A percentile compares a stretch with the other conserved stretches of the same genome.
Evolutionary conservation across 2,113 vertebrate genomes (phyloP).

Genomic region (Monopterus albus): DNA sequence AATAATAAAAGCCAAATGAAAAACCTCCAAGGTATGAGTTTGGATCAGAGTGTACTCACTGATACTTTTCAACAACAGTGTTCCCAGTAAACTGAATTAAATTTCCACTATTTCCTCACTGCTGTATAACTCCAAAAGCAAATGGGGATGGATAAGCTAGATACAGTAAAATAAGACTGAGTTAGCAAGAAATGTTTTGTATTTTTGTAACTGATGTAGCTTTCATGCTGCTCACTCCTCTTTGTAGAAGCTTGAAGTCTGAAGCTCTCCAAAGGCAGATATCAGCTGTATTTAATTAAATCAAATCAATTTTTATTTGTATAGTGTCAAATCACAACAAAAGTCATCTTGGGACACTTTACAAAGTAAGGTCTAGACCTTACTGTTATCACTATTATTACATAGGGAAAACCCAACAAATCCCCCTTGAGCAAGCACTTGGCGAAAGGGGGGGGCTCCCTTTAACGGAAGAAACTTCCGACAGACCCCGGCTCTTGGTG

Average conservation of each 20-base stretch:
- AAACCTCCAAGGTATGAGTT: no score
- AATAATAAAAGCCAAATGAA: no score
- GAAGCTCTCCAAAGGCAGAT: slow-evolving; percentile 35
- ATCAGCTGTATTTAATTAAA: slow-evolving; percentile 43
- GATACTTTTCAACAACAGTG: not conserved
- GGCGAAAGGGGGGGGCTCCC: no score
- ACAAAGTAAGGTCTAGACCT: no score
- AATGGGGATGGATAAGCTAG: slow-evolving; percentile 10
- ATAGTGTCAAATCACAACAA: no score
- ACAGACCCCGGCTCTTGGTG: no score
- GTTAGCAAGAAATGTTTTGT: slow-evolving; percentile 19
- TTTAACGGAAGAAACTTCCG: no score
- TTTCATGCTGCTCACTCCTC: not conserved
- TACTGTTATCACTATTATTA: no score
- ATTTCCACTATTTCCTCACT: not conserved
- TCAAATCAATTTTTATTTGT: no score
- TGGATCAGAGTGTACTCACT: slow-evolving; percentile 12
- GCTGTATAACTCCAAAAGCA: slow-evolving; percentile 1
- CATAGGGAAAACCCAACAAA: no score
- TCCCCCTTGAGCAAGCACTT: no score
- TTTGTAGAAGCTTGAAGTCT: slow-evolving; percentile 19
- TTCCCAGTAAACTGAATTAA: slow-evolving; percentile 29
- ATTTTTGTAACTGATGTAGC: slow-evolving; percentile 15
- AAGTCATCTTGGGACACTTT: no score
- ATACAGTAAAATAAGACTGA: slow-evolving; percentile 44